phyloP scores from a whole-genome alignment of 2,888 invertebrate genomes.

The Stenolophus ochropezus region DNA sequence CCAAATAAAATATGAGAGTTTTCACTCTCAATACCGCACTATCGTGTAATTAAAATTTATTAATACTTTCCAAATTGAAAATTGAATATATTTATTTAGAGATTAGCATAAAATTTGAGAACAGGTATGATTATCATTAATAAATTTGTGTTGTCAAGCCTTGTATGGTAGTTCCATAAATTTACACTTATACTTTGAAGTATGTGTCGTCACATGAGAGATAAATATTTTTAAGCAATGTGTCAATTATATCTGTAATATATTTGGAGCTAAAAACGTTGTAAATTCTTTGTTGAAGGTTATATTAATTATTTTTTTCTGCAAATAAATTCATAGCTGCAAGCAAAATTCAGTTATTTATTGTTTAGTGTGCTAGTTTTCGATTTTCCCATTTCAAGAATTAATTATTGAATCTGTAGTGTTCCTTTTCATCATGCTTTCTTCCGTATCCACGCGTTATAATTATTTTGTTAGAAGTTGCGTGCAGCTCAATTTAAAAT shows the following conservation, averaged over 20 bases:
- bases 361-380: no score
- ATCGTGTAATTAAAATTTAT: background rate
- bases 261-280: background rate
- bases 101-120: conserved; percentile 30
- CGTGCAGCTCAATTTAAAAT: conserved; percentile 23
- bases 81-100: background rate
- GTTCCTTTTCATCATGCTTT: background rate
- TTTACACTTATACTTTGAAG: background rate
- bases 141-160: conserved; percentile 8
- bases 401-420: background rate
- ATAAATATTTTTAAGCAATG: background rate
- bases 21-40: background rate
- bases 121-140: conserved; percentile 17
- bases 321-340: no score
- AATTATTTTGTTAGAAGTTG: conserved; percentile 37
- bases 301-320: background rate
- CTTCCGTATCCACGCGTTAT: background rate
- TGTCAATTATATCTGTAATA: background rate
- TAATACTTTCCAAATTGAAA: background rate
- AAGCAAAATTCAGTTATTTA: no score
- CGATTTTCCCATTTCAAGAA: background rate
- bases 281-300: background rate
- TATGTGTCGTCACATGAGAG: background rate
- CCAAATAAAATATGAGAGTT: no score
- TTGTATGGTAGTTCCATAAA: background rate